A percentile compares a stretch with the other conserved stretches of the same genome.
Conservation (phyloP, 2,113 vertebrate species). For the Actinemys pallida region DNA sequence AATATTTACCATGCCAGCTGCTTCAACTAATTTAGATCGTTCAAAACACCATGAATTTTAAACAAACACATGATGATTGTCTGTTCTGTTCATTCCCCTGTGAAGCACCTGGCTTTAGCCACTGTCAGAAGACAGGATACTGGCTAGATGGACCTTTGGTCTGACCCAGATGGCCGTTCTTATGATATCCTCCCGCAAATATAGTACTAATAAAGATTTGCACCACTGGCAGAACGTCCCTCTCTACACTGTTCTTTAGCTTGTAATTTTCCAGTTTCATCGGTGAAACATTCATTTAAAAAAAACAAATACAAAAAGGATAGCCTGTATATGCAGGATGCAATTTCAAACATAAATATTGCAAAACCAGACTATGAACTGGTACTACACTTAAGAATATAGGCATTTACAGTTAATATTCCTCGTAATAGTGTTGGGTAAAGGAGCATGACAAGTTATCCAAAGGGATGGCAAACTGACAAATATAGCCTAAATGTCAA, state of each 20-base stretch:
- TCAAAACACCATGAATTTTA: too few relatives aligned
- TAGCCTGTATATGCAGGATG: background rate
- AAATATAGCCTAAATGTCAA: background rate
- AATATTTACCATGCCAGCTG: background rate
- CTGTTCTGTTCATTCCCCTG: too few relatives aligned
- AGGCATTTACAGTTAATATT: background rate
- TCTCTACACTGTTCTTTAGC: background rate
- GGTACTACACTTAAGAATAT: background rate
- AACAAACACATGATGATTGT: background rate
- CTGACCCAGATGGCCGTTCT: too few relatives aligned
- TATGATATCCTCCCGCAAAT: background rate
- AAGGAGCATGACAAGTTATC: background rate
- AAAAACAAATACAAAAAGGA: background rate
- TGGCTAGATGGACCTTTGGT: too few relatives aligned
- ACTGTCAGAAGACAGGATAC: too few relatives aligned
- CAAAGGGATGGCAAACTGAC: background rate
- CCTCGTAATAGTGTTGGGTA: background rate
- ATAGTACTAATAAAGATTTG: background rate
- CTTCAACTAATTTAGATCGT: background rate
- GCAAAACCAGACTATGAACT: background rate
- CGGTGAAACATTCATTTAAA: background rate
- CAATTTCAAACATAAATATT: background rate
- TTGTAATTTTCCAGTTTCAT: background rate
- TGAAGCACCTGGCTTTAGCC: too few relatives aligned
- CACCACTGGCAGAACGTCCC: background rate